Evolutionary conservation across 2,797 vertebrate species (phyloP).

Genomic region (Toxotes lorentzi): DNA sequence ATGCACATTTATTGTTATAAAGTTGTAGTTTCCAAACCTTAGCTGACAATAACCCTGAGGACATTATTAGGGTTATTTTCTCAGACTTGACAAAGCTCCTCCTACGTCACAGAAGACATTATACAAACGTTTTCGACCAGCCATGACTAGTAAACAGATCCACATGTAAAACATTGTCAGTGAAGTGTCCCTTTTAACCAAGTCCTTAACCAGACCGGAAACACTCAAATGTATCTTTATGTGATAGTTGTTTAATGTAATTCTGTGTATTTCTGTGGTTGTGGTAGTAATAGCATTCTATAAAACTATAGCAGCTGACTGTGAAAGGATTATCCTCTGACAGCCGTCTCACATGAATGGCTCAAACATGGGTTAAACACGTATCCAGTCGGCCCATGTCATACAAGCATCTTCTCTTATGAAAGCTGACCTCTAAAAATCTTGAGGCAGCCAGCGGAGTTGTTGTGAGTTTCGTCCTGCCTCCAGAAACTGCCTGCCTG

Average conservation of each 20-base stretch:
- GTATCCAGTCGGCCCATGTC: not conserved
- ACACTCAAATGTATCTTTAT: not conserved
- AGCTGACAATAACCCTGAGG: not conserved
- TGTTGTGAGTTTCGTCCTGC: not conserved
- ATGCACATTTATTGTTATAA: not conserved
- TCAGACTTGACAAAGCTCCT: not conserved
- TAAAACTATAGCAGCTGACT: not conserved
- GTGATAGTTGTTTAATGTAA: not conserved
- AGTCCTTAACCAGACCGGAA: too few species aligned
- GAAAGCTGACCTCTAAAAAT: slow-evolving; percentile 23
- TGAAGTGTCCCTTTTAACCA: too few species aligned
- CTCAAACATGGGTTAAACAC: slow-evolving; percentile 22
- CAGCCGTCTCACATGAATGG: slow-evolving; percentile 5
- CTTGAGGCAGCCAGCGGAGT: not conserved
- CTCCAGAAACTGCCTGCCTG: not conserved
- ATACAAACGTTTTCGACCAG: not conserved
- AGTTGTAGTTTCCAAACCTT: not conserved
- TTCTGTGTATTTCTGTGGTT: not conserved
- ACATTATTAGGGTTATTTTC: not conserved
- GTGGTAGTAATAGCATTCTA: not conserved
- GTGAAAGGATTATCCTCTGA: slow-evolving; percentile 13
- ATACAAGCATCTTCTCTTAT: not conserved
- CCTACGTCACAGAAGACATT: not conserved
- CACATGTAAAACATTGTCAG: not conserved
- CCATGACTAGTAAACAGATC: not conserved